Evolutionary conservation across 2,888 invertebrate species (phyloP), one percentile per base, ranked within the genome.

Genomic region (Nebria salina): DNA sequence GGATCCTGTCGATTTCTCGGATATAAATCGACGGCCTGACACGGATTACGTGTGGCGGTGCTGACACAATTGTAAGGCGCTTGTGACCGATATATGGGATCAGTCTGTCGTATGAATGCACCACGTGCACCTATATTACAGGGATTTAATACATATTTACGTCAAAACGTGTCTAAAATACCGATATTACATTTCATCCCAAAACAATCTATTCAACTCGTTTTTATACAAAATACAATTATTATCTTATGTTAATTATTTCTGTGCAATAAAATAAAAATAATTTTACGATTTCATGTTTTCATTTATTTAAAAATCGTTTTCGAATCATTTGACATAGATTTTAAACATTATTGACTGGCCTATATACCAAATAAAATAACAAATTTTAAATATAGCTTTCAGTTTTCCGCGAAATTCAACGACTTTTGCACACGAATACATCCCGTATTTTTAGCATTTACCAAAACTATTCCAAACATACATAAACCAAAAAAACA

Each of bases 1-100:
- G 91, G 88, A 94, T 94, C 87, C 94, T 91, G 88, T 93, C 93
- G 86, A 92, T 91, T 87, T 94, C 94, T 83, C 92, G 91, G 86
- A 93, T 91, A 86, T 95, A 90, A 83, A 94, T 91, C 73, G 94
- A 93, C 75, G 93, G 93, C 72, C 93, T 91, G 85, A 92, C 91
- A 84, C 93, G 92, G 85, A 91, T 91, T 82, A 92, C 87, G 85
- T 90, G 91, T 86, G 92, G 91, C 72, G 92, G 91, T 85, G 91
- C 89, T 75, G 92, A 91, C 87, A 92, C 92, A 84, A 92, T 91
- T 86, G 91, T 91, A 90, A 93, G 90, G 89, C 93, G 91, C 88
- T 92, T 89, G 86, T 90, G 89, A 75, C 89, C 90, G 83, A 89
- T 88, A 84, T 89, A 89, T 76, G 90, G 90, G 83, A 89, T 89